Evolutionary conservation across 2,113 vertebrate genomes (phyloP).

Genomic region (Donacobius atricapilla): DNA sequence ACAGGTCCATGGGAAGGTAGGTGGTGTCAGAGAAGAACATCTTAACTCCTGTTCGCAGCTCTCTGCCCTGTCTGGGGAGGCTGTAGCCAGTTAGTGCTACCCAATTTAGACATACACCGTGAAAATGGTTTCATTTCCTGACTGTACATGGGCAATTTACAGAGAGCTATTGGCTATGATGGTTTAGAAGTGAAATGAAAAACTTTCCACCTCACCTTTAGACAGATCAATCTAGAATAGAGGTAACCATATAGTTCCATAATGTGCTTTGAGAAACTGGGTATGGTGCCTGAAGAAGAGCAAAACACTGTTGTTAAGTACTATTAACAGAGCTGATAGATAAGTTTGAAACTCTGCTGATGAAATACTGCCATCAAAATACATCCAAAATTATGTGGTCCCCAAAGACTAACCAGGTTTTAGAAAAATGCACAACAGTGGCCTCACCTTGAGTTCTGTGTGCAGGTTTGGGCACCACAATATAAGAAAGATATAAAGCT

Average conservation of each 20-base stretch:
- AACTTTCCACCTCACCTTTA: background rate
- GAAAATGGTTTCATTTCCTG: background rate
- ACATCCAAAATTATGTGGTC: background rate
- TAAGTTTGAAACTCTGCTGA: background rate
- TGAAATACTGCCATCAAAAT: background rate
- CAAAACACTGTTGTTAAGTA: background rate
- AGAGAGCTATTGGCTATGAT: background rate
- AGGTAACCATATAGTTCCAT: background rate
- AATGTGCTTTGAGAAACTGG: background rate
- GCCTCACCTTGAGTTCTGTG: background rate
- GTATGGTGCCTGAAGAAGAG: background rate
- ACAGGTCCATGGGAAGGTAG: background rate
- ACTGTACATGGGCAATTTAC: background rate
- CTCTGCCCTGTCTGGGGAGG: background rate
- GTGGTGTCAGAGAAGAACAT: background rate
- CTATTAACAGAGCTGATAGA: background rate
- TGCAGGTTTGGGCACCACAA: background rate
- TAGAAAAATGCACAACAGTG: fast-evolving
- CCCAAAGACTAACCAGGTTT: background rate
- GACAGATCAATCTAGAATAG: background rate
- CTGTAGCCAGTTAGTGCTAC: background rate
- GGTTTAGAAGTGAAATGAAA: background rate
- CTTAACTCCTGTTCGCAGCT: fast-evolving
- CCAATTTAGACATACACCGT: fast-evolving
- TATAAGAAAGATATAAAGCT: background rate